Evolutionary conservation across 2,888 invertebrate species (phyloP), one percentile per base, ranked within the genome.

Genomic region (Asteroscopus sphinx): DNA sequence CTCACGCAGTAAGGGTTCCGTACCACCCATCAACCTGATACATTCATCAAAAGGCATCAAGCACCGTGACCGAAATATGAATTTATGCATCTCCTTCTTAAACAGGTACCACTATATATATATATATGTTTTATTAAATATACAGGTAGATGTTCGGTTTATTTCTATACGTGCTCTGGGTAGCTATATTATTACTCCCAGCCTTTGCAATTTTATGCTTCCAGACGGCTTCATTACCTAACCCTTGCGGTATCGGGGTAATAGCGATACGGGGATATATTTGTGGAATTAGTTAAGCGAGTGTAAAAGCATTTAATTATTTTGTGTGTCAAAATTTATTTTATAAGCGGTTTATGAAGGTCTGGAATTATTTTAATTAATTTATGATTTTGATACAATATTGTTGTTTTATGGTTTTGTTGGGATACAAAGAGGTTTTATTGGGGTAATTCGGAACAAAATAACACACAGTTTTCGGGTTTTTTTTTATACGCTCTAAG

Each of bases 281-380:
- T 52, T 57, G 32, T 42, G 48, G 30, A 44, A 58, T 54, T 40
- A 56, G 56, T 53, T 40, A 28, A 33, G 28, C 2, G 41, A 46
- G 44, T 51, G 65, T 65, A 65, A 66, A n/a, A 64, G 40, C 51
- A 65, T 57, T 57, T 57, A 57, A 67, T 67, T 65, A 65, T 65
- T 57, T 57, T 47, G 25, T 6, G 53, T 7, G 51, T 37, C 46
- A 52, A 52, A 70, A 66, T 69, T 42, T 6, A 63, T 52, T 52
- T 57, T 40, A 51, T 67, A 70, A 67, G 47, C 51, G 58, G 66
- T 11, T 67, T 65, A 58, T 25, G 33, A 37, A 26, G 21, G 7
- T 55, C 12, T 32, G 26, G 26, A 63, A 41, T 69, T 52, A 47
- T 65, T 47, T 40, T 21, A 65, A 37, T 45, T 33, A 36, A 63